Evolutionary conservation across 2,113 vertebrate genomes (phyloP).

Genomic region (Silurus glanis): DNA sequence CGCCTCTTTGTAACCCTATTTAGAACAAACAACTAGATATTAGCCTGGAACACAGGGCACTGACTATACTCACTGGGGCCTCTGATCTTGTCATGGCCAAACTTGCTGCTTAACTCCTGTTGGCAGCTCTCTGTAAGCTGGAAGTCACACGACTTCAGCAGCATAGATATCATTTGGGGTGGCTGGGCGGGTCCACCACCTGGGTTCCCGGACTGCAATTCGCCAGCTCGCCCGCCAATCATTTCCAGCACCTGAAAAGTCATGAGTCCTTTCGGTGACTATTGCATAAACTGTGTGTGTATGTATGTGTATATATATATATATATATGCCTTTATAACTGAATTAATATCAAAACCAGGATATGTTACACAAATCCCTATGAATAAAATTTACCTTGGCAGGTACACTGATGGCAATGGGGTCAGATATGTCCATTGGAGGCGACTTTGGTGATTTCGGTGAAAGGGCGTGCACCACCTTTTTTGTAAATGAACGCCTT

Average conservation of each 20-base stretch:
- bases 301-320: too few species aligned
- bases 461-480: slow-evolving; percentile 64
- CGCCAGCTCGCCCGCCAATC: slow-evolving; percentile 67
- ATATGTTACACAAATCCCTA: not conserved
- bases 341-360: not conserved
- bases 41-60: not conserved
- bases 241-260: slow-evolving; percentile 71
- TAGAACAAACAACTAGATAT: not conserved
- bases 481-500: slow-evolving; percentile 67
- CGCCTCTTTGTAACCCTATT: not conserved
- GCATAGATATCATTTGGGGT: slow-evolving; percentile 76
- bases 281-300: not conserved
- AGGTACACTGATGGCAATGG: slow-evolving; percentile 74
- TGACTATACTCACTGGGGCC: slow-evolving; percentile 58
- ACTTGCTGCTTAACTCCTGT: slow-evolving; percentile 70
- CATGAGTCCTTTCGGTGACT: not conserved
- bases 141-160: slow-evolving; percentile 71
- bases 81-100: slow-evolving; percentile 57
- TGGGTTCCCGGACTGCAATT: slow-evolving; percentile 50
- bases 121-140: slow-evolving; percentile 72
- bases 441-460: slow-evolving; percentile 64
- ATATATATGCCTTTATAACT: not conserved
- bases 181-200: slow-evolving; percentile 57
- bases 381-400: slow-evolving; percentile 59
- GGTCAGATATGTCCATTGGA: slow-evolving; percentile 73